Evolutionary conservation across 2,113 vertebrate genomes (phyloP), one percentile per base, ranked within the genome.

Genomic region (Merops nubicus): DNA sequence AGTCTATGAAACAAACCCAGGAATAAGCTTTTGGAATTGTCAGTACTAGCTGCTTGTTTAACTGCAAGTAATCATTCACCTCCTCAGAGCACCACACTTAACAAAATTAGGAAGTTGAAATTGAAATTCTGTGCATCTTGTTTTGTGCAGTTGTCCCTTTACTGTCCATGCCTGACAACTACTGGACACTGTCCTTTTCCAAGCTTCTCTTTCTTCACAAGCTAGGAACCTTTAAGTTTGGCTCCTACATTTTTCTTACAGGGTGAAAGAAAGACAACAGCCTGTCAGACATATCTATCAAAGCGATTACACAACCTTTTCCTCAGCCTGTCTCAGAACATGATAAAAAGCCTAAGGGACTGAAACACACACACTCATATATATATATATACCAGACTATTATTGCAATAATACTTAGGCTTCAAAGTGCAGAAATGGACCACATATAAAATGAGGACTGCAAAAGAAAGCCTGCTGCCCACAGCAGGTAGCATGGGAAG

Each of bases 221-320:
- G 63, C 11, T 68, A 8, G 16, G 17, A 95, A 92, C 28, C 80
- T 87, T 84, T 73, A 78, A 64, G 73, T 89, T 96, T 11, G 3
- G 40, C 60, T 68, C 40, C n/a, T 45, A 85, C 40, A 34, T 85
- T 93, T 93, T 91, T 85, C 73, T 64, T 89, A 94, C 33, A 76
- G 40, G 45, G 78, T 69, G 50, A 67, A 88, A 65, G 75, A 82
- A 80, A 78, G 63, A 94, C 19, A 31, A 74, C 59, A 94, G 63
- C 21, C 64, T 18, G 6, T 90, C 85, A 94, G 60, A 77, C 78
- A 19, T 67, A 90, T 84, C 78, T 83, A 91, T 93, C 82, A 94
- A 90, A 96, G 56, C 54, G 70, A 95, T 86, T 94, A 94, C 31
- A 74, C 29, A 69, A 83, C 26, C 60, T 91, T 81, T 78, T 87